A percentile compares a stretch with the other conserved stretches of the same genome.
Conservation (phyloP, 2,888 invertebrate genomes). For the Ophion ventricosus region DNA sequence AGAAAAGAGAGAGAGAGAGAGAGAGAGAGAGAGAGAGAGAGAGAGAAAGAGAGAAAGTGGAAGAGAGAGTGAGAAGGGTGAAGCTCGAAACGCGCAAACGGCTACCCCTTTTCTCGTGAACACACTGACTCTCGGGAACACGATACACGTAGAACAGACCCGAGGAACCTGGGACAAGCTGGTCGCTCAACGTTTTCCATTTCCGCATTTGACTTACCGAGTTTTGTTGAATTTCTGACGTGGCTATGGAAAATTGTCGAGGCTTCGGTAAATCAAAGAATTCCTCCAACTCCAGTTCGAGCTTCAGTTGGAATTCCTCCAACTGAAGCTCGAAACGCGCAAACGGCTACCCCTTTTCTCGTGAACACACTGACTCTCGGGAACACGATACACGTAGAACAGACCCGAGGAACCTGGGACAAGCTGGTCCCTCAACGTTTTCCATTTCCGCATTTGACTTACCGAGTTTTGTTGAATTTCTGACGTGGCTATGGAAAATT, state of each 20-base stretch:
- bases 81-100: constrained; percentile 19
- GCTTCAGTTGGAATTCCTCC: too few species aligned
- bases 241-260: constrained; percentile 9
- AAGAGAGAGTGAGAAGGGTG: not conserved
- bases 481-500: constrained; percentile 17
- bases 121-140: constrained; percentile 17
- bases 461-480: not conserved
- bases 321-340: constrained; percentile 14
- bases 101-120: constrained; percentile 27
- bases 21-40: constrained; percentile 3
- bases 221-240: not conserved
- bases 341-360: constrained; percentile 29
- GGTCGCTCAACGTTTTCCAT: constrained; percentile 18
- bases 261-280: not conserved
- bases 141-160: constrained; percentile 1
- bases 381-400: constrained; percentile 5
- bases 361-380: constrained; percentile 19
- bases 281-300: not conserved
- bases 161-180: constrained; percentile 18
- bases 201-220: constrained; percentile 17
- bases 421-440: constrained; percentile 24
- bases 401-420: constrained; percentile 7
- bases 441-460: constrained; percentile 24
- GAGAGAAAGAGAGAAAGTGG: not conserved
- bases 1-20: not conserved